Evolutionary conservation across 2,797 vertebrate species (phyloP).

Genomic region (Catostomus latipinnis): DNA sequence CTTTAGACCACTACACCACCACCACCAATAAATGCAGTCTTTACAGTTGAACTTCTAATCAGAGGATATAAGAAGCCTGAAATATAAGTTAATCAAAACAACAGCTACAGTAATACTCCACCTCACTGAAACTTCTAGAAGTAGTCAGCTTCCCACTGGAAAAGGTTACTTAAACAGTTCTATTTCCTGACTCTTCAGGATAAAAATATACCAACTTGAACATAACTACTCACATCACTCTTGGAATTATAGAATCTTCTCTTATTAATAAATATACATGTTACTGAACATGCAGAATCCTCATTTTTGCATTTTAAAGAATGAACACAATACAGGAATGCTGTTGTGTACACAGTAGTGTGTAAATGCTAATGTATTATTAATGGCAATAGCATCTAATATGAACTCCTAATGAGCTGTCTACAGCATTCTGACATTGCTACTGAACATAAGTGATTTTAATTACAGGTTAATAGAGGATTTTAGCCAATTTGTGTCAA

Average conservation of each 20-base stretch:
- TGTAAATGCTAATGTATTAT: conserved; percentile 46
- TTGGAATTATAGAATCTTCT: conserved; percentile 50
- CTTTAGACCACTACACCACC: too few relatives aligned
- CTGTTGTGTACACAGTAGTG: conserved; percentile 12
- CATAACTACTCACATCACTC: conserved; percentile 43
- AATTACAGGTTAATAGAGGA: conserved; percentile 55
- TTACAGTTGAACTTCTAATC: not conserved
- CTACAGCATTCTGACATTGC: conserved; percentile 34
- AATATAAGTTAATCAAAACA: not conserved
- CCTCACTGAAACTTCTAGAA: not conserved
- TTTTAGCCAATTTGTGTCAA: conserved; percentile 42
- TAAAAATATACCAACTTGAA: conserved; percentile 56
- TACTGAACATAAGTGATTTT: conserved; percentile 53
- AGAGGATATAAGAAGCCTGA: not conserved
- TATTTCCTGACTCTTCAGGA: conserved; percentile 52
- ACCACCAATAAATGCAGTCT: not conserved
- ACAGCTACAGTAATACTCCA: too few relatives aligned
- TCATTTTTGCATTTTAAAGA: conserved; percentile 60
- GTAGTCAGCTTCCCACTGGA: conserved; percentile 27
- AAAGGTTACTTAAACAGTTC: conserved; percentile 55
- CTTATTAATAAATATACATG: conserved; percentile 54
- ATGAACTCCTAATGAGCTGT: conserved; percentile 46
- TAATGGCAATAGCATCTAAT: conserved; percentile 26
- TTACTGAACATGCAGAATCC: conserved; percentile 32
- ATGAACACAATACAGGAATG: conserved; percentile 3